phyloP scores from a whole-genome alignment of 2,113 vertebrate genomes.

The Nibea coibor region DNA sequence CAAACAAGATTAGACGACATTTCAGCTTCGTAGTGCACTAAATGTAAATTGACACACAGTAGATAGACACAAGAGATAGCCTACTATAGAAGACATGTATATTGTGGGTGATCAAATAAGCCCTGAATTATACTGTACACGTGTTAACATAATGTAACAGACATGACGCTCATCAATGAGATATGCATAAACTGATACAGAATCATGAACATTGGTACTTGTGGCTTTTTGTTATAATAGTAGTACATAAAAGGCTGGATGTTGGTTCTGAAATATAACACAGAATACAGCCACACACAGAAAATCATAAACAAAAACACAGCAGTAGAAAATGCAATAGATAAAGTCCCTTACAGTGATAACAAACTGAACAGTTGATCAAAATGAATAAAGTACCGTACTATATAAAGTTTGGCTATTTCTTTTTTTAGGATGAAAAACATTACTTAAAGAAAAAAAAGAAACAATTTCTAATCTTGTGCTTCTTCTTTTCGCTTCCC shows the following conservation, averaged over 20 bases:
- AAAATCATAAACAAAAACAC: slow-evolving; percentile 18
- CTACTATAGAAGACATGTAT: slow-evolving; percentile 12
- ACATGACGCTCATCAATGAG: slow-evolving; percentile 10
- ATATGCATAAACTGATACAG: slow-evolving; percentile 28
- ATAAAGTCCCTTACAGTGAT: slow-evolving; percentile 4
- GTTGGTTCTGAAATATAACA: slow-evolving; percentile 31
- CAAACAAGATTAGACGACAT: slow-evolving; percentile 45
- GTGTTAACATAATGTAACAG: slow-evolving; percentile 27
- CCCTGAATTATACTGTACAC: slow-evolving; percentile 44
- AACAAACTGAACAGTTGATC: slow-evolving; percentile 16
- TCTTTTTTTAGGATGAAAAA: neutral
- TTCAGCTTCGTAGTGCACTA: slow-evolving; percentile 35
- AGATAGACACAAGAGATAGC: slow-evolving; percentile 13
- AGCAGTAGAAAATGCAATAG: slow-evolving; percentile 17
- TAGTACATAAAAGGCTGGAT: slow-evolving; percentile 34
- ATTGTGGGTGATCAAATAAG: slow-evolving; percentile 22
- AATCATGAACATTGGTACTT: slow-evolving; percentile 43
- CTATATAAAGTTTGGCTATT: neutral
- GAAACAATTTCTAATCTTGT: slow-evolving; percentile 37
- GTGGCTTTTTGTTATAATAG: slow-evolving; percentile 27
- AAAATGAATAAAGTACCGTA: slow-evolving; percentile 8
- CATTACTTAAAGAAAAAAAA: neutral
- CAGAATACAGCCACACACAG: slow-evolving; percentile 14
- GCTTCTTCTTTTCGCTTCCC: slow-evolving; percentile 24
- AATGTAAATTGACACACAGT: slow-evolving; percentile 40